A percentile compares a stretch with the other conserved stretches of the same genome.
These are phyloP conservation scores for Gallinago media DNA, from an alignment of 2,113 vertebrate species.

Conservation along the genomic window DNA sequence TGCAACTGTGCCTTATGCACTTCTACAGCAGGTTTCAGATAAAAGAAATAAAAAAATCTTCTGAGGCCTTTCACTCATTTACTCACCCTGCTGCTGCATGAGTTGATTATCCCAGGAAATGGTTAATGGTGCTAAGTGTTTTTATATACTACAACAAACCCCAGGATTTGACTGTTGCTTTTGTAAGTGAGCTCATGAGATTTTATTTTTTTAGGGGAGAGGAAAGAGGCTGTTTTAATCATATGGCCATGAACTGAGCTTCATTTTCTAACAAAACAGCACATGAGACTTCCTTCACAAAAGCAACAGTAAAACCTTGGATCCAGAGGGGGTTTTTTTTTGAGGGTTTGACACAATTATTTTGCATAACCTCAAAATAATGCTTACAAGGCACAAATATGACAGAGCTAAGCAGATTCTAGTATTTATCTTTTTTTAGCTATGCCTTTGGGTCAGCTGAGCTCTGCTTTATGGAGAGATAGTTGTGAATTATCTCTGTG, in stretches of 20 bases:
- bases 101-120: constrained; percentile 24
- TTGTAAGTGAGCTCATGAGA: constrained; percentile 33
- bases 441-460: not conserved
- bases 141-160: constrained; percentile 7
- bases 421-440: not conserved
- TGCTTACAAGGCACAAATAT: not conserved
- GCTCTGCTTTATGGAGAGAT: not conserved
- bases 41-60: not conserved
- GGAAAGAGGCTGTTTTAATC: constrained; percentile 20
- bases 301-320: constrained; percentile 14
- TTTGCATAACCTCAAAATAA: constrained; percentile 36
- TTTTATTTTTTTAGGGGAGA: not conserved
- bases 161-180: constrained; percentile 19
- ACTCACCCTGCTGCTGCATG: not conserved
- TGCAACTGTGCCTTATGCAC: not conserved
- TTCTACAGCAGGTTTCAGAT: not conserved
- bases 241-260: not conserved
- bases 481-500: not conserved
- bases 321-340: not conserved
- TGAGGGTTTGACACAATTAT: constrained; percentile 1
- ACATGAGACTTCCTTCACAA: not conserved
- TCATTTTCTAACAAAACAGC: constrained; percentile 41
- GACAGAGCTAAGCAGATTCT: constrained; percentile 27
- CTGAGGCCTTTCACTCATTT: not conserved
- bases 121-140: constrained; percentile 16